Conservation (phyloP, 2,888 invertebrate genomes). For the Silvanus unidentatus region DNA sequence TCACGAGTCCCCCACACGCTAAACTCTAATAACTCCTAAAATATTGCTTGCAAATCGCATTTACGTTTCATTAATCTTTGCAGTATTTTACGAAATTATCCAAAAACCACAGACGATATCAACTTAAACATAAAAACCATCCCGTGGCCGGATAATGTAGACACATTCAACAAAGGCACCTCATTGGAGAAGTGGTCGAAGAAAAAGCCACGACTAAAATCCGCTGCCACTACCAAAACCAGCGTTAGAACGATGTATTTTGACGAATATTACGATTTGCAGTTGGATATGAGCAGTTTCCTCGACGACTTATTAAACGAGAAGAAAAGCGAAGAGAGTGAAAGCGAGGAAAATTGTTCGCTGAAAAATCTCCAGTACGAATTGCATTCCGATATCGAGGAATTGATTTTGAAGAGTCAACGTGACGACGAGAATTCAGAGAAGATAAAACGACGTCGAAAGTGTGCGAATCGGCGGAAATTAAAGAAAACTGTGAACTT, state of each 20-base stretch:
- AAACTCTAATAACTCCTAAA: too few species aligned
- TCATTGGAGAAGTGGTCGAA: constrained; percentile 39
- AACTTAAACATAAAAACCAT: constrained; percentile 30
- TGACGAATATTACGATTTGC: constrained; percentile 15
- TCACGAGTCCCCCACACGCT: too few species aligned
- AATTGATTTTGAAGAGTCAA: constrained; percentile 25
- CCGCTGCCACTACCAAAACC: constrained; percentile 19
- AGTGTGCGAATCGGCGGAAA: constrained; percentile 19
- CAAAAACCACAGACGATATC: not conserved
- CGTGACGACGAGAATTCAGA: constrained; percentile 11
- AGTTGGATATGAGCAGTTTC: constrained; percentile 17
- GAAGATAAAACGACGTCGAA: constrained; percentile 13
- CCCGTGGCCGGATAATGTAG: constrained; percentile 30
- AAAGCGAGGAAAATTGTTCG: constrained; percentile 7
- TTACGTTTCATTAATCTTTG: too few species aligned
- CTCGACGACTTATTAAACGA: constrained; percentile 12
- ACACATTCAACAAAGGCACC: constrained; percentile 35
- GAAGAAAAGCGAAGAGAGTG: constrained; percentile 9
- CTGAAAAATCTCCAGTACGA: constrained; percentile 26
- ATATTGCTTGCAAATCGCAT: too few species aligned
- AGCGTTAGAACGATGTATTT: not conserved
- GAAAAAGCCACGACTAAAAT: constrained; percentile 36
- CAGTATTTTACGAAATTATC: not conserved
- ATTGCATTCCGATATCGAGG: constrained; percentile 37
- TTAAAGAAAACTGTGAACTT: constrained; percentile 35